These are phyloP conservation scores for Jaculus jaculus DNA, from an alignment of 2,113 vertebrate species.

Conservation along the genomic window DNA sequence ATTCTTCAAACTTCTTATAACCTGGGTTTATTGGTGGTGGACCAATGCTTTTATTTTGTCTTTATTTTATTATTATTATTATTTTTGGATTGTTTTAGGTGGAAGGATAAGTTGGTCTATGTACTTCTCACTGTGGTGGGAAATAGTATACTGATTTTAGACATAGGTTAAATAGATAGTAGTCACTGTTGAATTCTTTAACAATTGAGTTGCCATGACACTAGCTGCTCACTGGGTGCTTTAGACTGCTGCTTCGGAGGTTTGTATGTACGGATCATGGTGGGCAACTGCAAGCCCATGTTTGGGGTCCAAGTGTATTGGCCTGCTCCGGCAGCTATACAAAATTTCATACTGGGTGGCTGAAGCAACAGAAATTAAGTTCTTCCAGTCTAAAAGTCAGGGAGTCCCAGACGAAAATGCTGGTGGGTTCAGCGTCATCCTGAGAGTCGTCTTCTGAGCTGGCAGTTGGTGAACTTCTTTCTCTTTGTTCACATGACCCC, in stretches of 20 bases:
- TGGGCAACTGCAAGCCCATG: background rate
- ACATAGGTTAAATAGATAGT: background rate
- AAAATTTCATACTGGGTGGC: background rate
- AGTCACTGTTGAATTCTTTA: background rate
- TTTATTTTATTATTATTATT: background rate
- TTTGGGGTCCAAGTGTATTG: background rate
- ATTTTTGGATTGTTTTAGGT: background rate
- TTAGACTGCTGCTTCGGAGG: background rate
- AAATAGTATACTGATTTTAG: slow-evolving; percentile 46
- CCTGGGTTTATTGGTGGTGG: background rate
- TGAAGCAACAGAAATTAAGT: background rate
- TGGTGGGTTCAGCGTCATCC: background rate
- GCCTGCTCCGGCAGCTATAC: background rate
- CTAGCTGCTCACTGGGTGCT: background rate
- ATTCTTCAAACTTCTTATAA: background rate
- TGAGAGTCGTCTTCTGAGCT: background rate
- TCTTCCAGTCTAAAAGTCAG: background rate
- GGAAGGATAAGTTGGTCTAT: background rate
- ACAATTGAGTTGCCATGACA: background rate
- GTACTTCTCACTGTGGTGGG: background rate
- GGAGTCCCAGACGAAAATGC: background rate
- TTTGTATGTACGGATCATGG: background rate
- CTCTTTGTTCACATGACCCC: background rate
- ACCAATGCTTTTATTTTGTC: background rate
- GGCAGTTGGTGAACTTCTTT: accelerated